Evolutionary conservation across 2,888 invertebrate species (phyloP).

Genomic region (Megamerina dolium): DNA sequence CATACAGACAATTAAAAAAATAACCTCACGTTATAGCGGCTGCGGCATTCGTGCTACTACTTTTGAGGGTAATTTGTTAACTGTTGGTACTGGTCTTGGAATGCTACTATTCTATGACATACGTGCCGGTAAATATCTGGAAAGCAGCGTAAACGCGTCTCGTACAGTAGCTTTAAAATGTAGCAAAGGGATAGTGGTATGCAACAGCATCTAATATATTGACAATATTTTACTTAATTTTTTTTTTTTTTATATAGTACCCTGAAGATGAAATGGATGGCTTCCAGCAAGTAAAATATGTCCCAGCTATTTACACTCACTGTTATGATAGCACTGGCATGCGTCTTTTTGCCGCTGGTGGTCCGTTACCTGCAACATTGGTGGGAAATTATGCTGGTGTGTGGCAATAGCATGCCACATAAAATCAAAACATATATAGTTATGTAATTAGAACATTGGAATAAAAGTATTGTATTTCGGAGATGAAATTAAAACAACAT

Average conservation of each 20-base stretch:
- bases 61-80: conserved; percentile 83
- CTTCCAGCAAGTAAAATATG: conserved; percentile 78
- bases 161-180: conserved; percentile 82
- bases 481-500: no score
- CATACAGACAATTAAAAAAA: conserved; percentile 63
- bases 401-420: conserved; percentile 75
- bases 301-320: conserved; percentile 93
- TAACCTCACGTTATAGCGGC: conserved; percentile 80
- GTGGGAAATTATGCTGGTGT: conserved; percentile 92
- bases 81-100: conserved; percentile 89
- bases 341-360: conserved; percentile 88
- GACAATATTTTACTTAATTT: neutral
- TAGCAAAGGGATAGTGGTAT: conserved; percentile 83
- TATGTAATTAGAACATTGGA: no score
- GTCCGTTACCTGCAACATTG: conserved; percentile 84
- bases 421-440: no score
- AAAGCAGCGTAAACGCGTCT: conserved; percentile 83
- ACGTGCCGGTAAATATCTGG: conserved; percentile 83
- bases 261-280: conserved; percentile 81
- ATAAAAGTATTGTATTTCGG: no score
- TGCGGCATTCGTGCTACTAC: conserved; percentile 88
- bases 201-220: conserved; percentile 11
- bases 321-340: conserved; percentile 91
- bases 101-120: conserved; percentile 91
- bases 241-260: conserved; percentile 54